Base-by-base conservation (phyloP, 2,113 vertebrate species). In the Isurus oxyrinchus region DNA sequence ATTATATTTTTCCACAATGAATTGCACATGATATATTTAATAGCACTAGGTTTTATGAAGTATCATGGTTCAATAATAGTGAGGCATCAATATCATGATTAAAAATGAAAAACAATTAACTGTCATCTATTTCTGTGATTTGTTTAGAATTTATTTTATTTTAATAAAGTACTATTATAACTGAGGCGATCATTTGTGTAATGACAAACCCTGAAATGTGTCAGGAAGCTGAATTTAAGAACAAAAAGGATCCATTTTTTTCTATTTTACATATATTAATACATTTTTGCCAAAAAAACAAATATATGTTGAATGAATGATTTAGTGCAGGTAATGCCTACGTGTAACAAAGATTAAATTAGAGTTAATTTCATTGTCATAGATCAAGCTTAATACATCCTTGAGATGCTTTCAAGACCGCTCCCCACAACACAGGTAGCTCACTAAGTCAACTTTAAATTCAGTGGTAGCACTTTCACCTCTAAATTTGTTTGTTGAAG, bases 21-120 rank as follows among this genome's bases (percentile, higher is more conserved):
- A 76, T 76, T 10, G 35, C 2, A 79, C 11, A 69, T 69, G 49
- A 55, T 55, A 55, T 88, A 40, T 88, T 88, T 53, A 88, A 55
- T 88, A 27, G 10, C 53, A 88, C 7, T 53, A 88, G 6, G 53
- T 88, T 55, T 44, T 53, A 88, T 88, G 44, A 88, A 25, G 25
- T 88, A 55, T 87, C 23, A 88, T 55, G 44, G 19, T 88, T 88
- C 40, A 53, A 25, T 53, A 88, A 88, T 6, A 88, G 86, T 88
- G 86, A 88, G 21, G 21, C 86, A 88, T 53, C 49, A 21, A 88
- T 23, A 53, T 55, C 0, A 25, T 55, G 44, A 88, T 49, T 88
- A 88, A 25, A 88, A 88, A 25, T 53, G 21, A 88, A 88, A 88
- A 25, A 88, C 86, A 88, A 88, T 88, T 88, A 53, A 88, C 86